phyloP scores from a whole-genome alignment of 2,888 invertebrate genomes.

The Drosophila birchii region DNA sequence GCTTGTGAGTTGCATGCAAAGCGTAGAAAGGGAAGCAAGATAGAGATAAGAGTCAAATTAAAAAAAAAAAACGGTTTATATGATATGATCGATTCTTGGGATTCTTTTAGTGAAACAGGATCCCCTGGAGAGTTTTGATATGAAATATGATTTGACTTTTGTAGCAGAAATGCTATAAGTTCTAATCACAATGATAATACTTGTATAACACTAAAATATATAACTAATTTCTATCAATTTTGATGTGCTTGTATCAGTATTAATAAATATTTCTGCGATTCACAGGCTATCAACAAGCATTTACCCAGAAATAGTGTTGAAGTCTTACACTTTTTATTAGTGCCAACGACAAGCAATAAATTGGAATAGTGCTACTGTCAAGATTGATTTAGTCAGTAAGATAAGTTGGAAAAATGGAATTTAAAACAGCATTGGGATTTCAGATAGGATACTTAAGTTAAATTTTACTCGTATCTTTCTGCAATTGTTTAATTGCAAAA shows the following conservation, averaged over 20 bases:
- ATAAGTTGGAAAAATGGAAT: background rate
- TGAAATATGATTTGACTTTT: background rate
- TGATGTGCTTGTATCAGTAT: background rate
- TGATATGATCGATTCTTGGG: background rate
- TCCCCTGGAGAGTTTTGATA: background rate
- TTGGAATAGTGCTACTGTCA: slow-evolving; percentile 2
- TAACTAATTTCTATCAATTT: background rate
- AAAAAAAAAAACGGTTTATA: no score
- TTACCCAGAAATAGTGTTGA: background rate
- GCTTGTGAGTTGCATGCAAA: background rate
- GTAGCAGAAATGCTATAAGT: background rate
- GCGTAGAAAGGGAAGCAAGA: no score
- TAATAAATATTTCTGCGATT: background rate
- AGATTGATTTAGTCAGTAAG: background rate
- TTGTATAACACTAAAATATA: background rate
- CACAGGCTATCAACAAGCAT: background rate
- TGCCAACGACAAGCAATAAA: background rate
- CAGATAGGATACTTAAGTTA: background rate
- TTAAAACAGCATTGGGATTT: background rate
- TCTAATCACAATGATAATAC: no score
- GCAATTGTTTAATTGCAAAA: background rate
- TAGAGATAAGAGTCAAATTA: no score
- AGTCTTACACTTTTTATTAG: background rate
- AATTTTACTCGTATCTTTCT: background rate
- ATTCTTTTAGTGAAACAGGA: background rate